phyloP scores from a whole-genome alignment of 1,140 invertebrate genomes.

The Drosophila sp. region DNA sequence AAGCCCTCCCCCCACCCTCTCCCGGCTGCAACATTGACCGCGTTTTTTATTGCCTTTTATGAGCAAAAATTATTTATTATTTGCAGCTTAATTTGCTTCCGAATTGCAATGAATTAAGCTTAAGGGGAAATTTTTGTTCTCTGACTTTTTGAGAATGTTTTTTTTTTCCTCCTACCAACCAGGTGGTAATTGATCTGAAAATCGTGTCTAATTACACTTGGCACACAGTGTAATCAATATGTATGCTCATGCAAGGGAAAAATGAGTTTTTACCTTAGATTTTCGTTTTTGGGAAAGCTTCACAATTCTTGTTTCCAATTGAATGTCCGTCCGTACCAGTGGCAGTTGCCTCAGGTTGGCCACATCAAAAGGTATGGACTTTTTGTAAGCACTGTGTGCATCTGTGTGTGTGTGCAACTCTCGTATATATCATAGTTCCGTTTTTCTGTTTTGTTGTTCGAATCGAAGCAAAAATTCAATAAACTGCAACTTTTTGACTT shows the following conservation, averaged over 20 bases:
- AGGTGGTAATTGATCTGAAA: conserved; percentile 76
- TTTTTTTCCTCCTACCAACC: conserved; percentile 27
- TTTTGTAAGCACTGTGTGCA: conserved; percentile 45
- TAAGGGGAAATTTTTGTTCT: conserved; percentile 30
- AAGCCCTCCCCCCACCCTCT: background rate
- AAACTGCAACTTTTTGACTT: conserved; percentile 64
- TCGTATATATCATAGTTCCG: conserved; percentile 36
- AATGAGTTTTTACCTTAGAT: background rate
- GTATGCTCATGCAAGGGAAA: background rate
- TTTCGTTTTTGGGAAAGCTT: background rate
- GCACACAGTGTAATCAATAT: conserved; percentile 28
- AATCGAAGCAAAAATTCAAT: conserved; percentile 75
- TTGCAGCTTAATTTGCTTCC: conserved; percentile 75
- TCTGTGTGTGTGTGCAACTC: conserved; percentile 16
- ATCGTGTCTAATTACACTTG: conserved; percentile 75
- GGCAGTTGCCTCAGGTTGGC: too few relatives aligned
- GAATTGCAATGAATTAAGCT: conserved; percentile 57
- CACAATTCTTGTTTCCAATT: conserved; percentile 34
- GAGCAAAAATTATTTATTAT: conserved; percentile 78
- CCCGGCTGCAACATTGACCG: conserved; percentile 42
- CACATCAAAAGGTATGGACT: conserved; percentile 33
- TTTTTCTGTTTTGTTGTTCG: conserved; percentile 28
- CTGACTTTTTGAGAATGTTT: conserved; percentile 6
- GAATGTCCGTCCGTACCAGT: conserved; percentile 21
- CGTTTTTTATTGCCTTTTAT: conserved; percentile 76